phyloP scores from a whole-genome alignment of 2,113 vertebrate genomes.

The Jaculus jaculus region DNA sequence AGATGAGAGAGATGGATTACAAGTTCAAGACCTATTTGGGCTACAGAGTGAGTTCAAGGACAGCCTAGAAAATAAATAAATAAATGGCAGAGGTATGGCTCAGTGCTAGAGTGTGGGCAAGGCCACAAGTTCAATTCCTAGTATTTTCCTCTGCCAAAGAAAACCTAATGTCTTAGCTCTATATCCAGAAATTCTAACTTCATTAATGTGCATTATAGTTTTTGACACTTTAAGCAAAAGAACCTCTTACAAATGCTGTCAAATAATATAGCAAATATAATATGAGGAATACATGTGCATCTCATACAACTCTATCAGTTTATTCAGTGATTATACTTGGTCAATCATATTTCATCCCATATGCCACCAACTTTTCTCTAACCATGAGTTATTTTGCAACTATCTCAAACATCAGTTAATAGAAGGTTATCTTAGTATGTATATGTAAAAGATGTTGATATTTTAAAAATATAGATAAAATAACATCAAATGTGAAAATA shows the following conservation, averaged over 20 bases:
- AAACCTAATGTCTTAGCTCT: neutral
- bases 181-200: constrained; percentile 38
- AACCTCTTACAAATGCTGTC: neutral
- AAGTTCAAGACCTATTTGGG: neutral
- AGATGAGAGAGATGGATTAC: neutral
- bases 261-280: constrained; percentile 27
- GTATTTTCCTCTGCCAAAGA: too few species aligned
- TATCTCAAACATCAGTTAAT: constrained; percentile 46
- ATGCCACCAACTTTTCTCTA: neutral
- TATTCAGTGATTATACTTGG: neutral
- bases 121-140: too few species aligned
- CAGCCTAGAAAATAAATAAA: neutral
- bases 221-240: neutral
- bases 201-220: neutral
- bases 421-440: constrained; percentile 7
- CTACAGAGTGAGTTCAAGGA: neutral
- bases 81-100: neutral
- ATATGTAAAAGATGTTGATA: neutral
- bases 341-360: constrained; percentile 13
- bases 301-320: constrained; percentile 25
- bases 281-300: neutral
- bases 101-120: neutral
- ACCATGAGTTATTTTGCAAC: constrained; percentile 33
- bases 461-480: constrained; percentile 27
- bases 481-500: neutral